These are phyloP conservation scores for Nothoprocta perdicaria DNA, from an alignment of 2,113 vertebrate species.

Conservation along the genomic window DNA sequence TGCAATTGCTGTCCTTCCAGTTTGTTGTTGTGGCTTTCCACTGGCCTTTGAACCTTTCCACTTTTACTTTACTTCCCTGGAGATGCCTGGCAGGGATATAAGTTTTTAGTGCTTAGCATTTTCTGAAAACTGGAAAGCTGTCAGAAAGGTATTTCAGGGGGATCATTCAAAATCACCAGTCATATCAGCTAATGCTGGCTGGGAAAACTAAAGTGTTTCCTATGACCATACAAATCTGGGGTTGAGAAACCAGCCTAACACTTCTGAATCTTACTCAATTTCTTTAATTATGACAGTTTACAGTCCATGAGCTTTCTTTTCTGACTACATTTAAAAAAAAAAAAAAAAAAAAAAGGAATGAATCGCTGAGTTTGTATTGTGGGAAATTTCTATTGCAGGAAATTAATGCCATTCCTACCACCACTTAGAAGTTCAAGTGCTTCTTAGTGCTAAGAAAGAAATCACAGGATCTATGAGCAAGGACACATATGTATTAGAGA, in stretches of 20 bases:
- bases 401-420: conserved; percentile 13
- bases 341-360: conserved; percentile 18
- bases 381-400: conserved; percentile 28
- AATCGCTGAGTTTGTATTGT: conserved; percentile 34
- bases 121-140: conserved; percentile 9
- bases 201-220: conserved; percentile 43
- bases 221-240: conserved; percentile 1
- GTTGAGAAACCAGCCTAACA: conserved; percentile 27
- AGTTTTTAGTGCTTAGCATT: conserved; percentile 7
- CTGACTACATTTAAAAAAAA: conserved; percentile 21
- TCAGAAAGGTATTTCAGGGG: neutral
- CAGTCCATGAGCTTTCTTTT: neutral
- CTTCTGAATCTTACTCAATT: conserved; percentile 13
- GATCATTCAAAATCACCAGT: conserved; percentile 35
- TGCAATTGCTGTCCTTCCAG: too few relatives aligned
- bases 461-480: neutral
- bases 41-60: neutral
- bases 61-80: neutral
- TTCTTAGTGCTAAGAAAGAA: neutral
- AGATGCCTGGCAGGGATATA: neutral
- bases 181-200: conserved; percentile 32
- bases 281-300: conserved; percentile 50
- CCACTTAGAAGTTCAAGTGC: neutral
- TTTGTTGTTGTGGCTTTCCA: neutral
- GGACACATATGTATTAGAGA: neutral